Conservation (phyloP, 2,797 vertebrate genomes). For the Lemur catta region DNA sequence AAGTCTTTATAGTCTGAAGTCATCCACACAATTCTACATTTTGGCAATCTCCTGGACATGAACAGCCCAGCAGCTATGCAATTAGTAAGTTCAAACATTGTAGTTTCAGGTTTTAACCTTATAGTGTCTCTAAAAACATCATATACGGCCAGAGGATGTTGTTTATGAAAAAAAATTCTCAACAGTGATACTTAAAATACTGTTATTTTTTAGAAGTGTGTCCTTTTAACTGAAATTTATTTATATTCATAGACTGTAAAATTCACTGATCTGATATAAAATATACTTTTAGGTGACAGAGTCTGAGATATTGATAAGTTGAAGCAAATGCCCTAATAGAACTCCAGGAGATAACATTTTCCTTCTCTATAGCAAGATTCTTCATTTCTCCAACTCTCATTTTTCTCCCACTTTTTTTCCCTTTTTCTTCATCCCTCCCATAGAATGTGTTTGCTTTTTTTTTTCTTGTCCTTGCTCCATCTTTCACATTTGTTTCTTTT, state of each 20-base stretch:
- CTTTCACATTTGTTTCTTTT: not conserved
- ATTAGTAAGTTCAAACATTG: not conserved
- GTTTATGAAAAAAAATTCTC: not conserved
- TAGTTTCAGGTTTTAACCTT: not conserved
- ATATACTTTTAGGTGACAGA: not conserved
- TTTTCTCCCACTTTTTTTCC: not conserved
- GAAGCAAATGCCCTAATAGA: not conserved
- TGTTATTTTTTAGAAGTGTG: not conserved
- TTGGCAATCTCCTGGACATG: not conserved
- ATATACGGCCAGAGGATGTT: not conserved
- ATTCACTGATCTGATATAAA: slow-evolving; percentile 49
- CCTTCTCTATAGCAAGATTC: not conserved
- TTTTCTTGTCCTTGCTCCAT: not conserved
- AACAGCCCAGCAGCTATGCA: not conserved
- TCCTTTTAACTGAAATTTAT: slow-evolving; percentile 53
- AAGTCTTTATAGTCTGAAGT: slow-evolving; percentile 4
- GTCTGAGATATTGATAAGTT: not conserved
- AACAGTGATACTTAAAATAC: not conserved
- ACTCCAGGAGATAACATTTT: not conserved
- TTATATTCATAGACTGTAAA: slow-evolving; percentile 19
- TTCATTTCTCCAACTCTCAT: not conserved
- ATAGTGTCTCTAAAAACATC: slow-evolving; percentile 31
- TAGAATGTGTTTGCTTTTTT: not conserved
- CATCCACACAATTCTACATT: not conserved
- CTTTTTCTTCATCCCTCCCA: not conserved